phyloP scores from a whole-genome alignment of 1,140 invertebrate species.

The Gonioctena quinquepunctata region DNA sequence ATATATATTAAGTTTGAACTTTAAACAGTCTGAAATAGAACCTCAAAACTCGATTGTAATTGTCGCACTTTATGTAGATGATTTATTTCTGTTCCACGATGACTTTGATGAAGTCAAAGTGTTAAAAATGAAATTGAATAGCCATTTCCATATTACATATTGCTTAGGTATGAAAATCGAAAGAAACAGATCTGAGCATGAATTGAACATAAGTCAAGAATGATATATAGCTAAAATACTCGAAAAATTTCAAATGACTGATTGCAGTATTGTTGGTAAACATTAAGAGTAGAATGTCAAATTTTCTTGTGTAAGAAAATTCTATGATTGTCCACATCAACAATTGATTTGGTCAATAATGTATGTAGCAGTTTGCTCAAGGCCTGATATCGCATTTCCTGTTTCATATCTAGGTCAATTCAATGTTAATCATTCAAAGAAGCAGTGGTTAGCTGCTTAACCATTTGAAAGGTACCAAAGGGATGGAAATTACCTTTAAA shows the following conservation, averaged over 20 bases:
- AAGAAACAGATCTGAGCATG: slow-evolving; percentile 38
- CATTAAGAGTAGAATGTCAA: slow-evolving; percentile 45
- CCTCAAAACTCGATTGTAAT: slow-evolving; percentile 36
- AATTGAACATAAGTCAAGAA: slow-evolving; percentile 48
- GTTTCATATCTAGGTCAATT: slow-evolving; percentile 29
- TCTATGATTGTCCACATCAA: slow-evolving; percentile 35
- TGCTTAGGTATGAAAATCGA: slow-evolving; percentile 46
- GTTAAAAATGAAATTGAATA: slow-evolving; percentile 33
- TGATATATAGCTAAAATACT: slow-evolving; percentile 50
- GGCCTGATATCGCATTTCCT: slow-evolving; percentile 27
- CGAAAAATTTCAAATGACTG: slow-evolving; percentile 47
- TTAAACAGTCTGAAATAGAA: slow-evolving; percentile 38
- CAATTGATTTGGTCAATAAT: slow-evolving; percentile 29
- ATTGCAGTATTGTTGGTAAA: slow-evolving; percentile 46
- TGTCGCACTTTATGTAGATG: slow-evolving; percentile 52
- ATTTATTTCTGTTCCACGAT: slow-evolving; percentile 47
- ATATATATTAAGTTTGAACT: slow-evolving; percentile 36
- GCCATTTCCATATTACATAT: slow-evolving; percentile 42
- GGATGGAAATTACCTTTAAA: slow-evolving; percentile 19
- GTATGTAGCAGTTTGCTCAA: slow-evolving; percentile 24
- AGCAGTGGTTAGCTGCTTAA: slow-evolving; percentile 23
- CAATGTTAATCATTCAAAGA: slow-evolving; percentile 24
- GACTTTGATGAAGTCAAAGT: slow-evolving; percentile 28
- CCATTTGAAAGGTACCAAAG: slow-evolving; percentile 28
- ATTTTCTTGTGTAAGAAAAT: slow-evolving; percentile 19